Evolutionary conservation across 1,140 invertebrate species (phyloP).

Genomic region (Heliconius himera): DNA sequence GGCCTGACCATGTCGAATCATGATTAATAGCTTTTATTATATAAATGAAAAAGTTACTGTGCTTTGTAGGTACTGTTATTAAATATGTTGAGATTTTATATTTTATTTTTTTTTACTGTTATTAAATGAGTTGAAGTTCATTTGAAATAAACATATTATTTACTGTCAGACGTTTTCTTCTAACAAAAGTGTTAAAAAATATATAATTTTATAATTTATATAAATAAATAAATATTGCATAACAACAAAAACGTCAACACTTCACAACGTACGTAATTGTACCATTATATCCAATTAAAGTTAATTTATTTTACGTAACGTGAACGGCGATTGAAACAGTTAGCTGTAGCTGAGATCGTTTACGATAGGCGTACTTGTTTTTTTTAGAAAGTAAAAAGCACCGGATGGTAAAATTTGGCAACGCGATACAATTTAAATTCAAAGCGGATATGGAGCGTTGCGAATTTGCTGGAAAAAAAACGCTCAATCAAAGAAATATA

Average conservation of each 20-base stretch:
- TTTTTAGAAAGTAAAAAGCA: constrained; percentile 38
- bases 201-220: background rate
- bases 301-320: constrained; percentile 18
- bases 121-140: background rate
- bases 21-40: background rate
- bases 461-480: background rate
- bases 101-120: background rate
- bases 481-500: background rate
- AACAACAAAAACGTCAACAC: background rate
- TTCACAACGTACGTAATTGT: background rate
- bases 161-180: background rate
- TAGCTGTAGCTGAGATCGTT: constrained; percentile 6
- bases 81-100: background rate
- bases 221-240: background rate
- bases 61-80: background rate
- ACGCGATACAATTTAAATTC: constrained; percentile 23
- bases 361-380: constrained; percentile 32
- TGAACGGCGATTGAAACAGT: background rate
- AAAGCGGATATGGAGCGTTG: constrained; percentile 14
- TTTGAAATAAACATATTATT: background rate
- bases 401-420: constrained; percentile 12
- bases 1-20: background rate
- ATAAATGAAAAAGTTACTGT: background rate
- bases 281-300: background rate
- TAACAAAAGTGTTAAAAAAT: background rate